These are phyloP conservation scores for Regulus satrapa DNA, from an alignment of 2,113 vertebrate genomes.

Conservation along the genomic window DNA sequence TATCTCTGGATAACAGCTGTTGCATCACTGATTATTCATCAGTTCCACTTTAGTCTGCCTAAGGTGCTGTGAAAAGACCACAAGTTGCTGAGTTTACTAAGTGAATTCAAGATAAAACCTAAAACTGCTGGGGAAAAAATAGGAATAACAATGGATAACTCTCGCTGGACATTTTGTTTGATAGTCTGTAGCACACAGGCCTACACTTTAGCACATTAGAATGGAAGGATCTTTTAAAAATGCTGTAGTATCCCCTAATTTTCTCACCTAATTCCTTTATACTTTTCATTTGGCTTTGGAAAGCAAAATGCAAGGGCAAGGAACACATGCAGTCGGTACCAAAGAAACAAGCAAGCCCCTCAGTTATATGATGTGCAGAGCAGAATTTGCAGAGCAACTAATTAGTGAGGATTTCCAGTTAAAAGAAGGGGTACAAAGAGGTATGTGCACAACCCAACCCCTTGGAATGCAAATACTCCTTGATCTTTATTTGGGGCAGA, in stretches of 20 bases:
- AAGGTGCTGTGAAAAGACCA: constrained; percentile 44
- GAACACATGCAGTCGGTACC: neutral
- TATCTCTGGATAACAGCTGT: constrained; percentile 66
- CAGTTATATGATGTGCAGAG: neutral
- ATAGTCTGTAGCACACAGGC: neutral
- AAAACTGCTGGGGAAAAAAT: neutral
- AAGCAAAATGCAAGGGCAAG: neutral
- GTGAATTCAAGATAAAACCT: neutral
- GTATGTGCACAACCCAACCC: neutral
- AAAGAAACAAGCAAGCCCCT: neutral
- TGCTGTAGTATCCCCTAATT: neutral
- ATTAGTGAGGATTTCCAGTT: constrained; percentile 34
- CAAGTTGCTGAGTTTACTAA: neutral
- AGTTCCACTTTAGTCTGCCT: constrained; percentile 25
- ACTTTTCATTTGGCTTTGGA: neutral
- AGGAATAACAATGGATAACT: neutral
- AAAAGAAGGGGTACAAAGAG: constrained; percentile 24
- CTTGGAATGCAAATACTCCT: constrained; percentile 27
- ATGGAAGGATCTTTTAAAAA: neutral
- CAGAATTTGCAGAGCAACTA: constrained; percentile 2
- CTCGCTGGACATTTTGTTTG: neutral
- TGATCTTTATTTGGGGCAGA: constrained; percentile 34
- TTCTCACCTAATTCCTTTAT: neutral
- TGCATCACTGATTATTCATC: constrained; percentile 61
- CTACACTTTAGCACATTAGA: neutral